Conservation (phyloP, 1,140 invertebrate species). For the Apis laboriosa region DNA sequence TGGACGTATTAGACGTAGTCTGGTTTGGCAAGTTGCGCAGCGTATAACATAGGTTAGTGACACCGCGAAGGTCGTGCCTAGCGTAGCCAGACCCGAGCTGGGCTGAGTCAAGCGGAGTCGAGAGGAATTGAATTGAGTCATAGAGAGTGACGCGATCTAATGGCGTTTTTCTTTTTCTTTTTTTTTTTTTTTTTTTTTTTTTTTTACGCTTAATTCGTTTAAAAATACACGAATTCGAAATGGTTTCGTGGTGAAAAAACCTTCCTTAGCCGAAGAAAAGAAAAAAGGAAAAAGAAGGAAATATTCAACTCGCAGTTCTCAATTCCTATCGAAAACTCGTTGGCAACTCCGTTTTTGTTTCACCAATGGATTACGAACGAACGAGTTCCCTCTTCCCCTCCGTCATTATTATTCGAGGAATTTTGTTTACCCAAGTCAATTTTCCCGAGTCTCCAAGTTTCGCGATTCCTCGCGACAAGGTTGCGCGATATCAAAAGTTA, state of each 20-base stretch:
- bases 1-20: constrained; percentile 33
- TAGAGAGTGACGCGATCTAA: constrained; percentile 45
- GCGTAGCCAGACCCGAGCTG: not conserved
- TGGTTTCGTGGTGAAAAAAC: not conserved
- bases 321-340: no score
- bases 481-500: not conserved
- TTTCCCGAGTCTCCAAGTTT: not conserved
- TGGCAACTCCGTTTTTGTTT: not conserved
- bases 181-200: no score
- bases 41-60: constrained; percentile 73
- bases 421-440: not conserved
- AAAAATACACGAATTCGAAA: constrained; percentile 33
- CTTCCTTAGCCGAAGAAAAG: no score
- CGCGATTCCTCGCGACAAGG: not conserved
- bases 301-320: no score
- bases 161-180: not conserved
- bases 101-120: constrained; percentile 15
- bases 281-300: no score
- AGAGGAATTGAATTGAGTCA: constrained; percentile 33
- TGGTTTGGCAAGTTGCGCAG: constrained; percentile 36
- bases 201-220: constrained; percentile 32
- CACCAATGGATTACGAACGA: not conserved
- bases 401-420: not conserved
- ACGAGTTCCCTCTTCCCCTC: not conserved
- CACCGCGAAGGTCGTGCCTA: constrained; percentile 60